Percentiles rank a stretch among this genome's conserved stretches.
Evolutionary conservation across 2,113 vertebrate genomes (phyloP).

Genomic region (Leptosomus discolor): DNA sequence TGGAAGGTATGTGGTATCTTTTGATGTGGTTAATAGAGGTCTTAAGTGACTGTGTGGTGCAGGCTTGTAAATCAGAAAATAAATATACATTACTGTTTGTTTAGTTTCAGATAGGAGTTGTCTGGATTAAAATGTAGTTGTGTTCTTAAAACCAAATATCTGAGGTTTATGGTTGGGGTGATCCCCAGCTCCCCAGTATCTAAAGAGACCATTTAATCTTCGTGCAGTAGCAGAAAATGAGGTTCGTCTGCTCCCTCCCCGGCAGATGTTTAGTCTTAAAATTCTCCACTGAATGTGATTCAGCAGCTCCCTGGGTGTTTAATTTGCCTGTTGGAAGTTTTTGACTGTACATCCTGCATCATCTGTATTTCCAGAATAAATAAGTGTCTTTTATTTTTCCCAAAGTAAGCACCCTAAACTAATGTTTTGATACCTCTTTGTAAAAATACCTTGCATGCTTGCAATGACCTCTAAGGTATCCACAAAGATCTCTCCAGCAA

Average conservation of each 20-base stretch:
- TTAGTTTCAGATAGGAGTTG: neutral
- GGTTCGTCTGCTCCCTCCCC: neutral
- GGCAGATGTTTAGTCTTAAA: neutral
- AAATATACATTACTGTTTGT: neutral
- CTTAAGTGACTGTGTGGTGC: neutral
- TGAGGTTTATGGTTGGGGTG: neutral
- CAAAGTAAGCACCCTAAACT: neutral
- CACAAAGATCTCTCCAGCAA: neutral
- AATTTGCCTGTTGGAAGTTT: neutral
- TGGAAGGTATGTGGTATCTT: neutral
- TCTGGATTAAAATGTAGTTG: neutral
- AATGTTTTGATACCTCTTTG: neutral
- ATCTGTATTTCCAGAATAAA: neutral
- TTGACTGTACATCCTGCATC: neutral
- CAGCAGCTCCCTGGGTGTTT: neutral
- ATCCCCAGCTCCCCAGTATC: neutral
- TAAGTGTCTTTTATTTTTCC: neutral
- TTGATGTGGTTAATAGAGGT: neutral
- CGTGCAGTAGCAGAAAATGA: neutral
- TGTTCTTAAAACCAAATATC: neutral
- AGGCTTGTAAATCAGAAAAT: neutral
- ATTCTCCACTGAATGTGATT: neutral
- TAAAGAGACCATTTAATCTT: neutral
- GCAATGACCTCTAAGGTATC: neutral
- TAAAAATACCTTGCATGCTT: neutral